These are phyloP conservation scores for Heliothis virescens DNA, from an alignment of 1,140 invertebrate species.

Conservation along the genomic window DNA sequence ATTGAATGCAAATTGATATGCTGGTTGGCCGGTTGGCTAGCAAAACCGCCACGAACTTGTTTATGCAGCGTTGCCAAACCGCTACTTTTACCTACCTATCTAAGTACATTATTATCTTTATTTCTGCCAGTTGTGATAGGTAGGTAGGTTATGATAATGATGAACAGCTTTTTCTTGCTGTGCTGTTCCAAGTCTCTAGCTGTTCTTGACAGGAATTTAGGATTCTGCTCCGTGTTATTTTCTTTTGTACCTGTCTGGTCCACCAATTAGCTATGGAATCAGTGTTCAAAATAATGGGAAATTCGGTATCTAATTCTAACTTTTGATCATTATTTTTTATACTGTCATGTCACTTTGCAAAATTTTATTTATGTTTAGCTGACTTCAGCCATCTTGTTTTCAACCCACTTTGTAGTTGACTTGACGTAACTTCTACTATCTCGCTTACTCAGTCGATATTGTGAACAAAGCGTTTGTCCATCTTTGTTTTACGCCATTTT, in stretches of 20 bases:
- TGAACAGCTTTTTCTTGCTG: constrained; percentile 4
- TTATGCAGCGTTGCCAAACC: constrained; percentile 48
- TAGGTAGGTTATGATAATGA: neutral
- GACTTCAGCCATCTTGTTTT: constrained; percentile 34
- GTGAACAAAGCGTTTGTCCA: neutral
- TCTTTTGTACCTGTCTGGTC: too few relatives aligned
- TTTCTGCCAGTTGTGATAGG: constrained; percentile 30
- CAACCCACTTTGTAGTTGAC: neutral
- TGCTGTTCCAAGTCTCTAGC: neutral
- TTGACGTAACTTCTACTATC: constrained; percentile 6
- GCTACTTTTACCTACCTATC: constrained; percentile 31
- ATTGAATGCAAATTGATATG: constrained; percentile 47
- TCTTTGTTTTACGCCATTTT: constrained; percentile 15
- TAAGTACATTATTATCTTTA: constrained; percentile 1
- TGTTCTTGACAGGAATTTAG: too few relatives aligned
- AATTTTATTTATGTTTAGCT: neutral
- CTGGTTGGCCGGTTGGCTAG: neutral
- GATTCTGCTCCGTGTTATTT: too few relatives aligned
- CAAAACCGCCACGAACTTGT: constrained; percentile 39
- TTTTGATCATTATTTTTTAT: neutral
- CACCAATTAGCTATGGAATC: too few relatives aligned
- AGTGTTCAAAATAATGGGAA: too few relatives aligned
- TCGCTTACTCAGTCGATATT: constrained; percentile 6
- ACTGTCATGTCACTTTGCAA: neutral
- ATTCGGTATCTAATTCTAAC: neutral